A percentile compares a stretch with the other conserved stretches of the same genome.
Conservation (phyloP, 2,113 vertebrate species). For the Apodemus speciosus region DNA sequence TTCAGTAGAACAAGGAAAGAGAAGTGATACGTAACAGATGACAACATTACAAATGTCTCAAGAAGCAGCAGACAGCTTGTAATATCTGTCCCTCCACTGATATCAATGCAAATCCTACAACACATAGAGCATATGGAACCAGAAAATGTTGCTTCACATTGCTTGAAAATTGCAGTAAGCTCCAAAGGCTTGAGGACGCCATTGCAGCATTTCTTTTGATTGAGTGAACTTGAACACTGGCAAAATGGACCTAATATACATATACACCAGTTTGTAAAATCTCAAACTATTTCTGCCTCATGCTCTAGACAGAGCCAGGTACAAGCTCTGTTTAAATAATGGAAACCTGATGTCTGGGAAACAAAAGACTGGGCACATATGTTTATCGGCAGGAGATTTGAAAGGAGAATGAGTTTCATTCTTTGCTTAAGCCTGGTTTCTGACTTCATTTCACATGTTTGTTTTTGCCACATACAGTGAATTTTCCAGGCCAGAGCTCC, state of each 20-base stretch:
- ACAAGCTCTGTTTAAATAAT: conserved; percentile 47
- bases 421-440: conserved; percentile 65
- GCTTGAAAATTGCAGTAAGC: neutral
- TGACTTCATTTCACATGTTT: conserved; percentile 70
- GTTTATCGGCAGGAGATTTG: conserved; percentile 56
- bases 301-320: conserved; percentile 50
- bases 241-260: neutral
- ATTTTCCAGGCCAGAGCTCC: conserved; percentile 64
- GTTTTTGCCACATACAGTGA: conserved; percentile 61
- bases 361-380: conserved; percentile 52
- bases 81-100: conserved; percentile 12
- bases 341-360: conserved; percentile 66
- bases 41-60: conserved; percentile 31
- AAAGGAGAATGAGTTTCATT: conserved; percentile 63
- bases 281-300: conserved; percentile 7
- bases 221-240: neutral
- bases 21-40: neutral
- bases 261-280: neutral
- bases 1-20: neutral
- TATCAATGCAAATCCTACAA: neutral
- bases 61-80: conserved; percentile 35
- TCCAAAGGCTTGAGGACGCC: neutral
- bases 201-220: neutral
- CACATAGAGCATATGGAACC: neutral
- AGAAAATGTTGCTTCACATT: neutral